Evolutionary conservation across 37 sponge, comb jelly and placozoan genomes (phyloP).

Genomic region (Geodia barretti): DNA sequence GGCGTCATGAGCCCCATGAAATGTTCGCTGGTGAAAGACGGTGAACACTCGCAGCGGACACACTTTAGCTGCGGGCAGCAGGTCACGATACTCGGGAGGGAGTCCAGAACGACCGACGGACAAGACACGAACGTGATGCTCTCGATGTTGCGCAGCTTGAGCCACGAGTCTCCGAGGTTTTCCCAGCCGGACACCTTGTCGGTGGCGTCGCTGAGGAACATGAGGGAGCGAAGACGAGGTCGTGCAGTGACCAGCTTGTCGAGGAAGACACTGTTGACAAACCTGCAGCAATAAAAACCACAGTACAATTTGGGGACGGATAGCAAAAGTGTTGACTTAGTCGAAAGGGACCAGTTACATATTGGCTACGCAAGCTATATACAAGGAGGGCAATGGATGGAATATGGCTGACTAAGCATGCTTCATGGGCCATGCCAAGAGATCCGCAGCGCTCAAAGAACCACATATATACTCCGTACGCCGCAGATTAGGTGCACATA

Average conservation of each 20-base stretch:
- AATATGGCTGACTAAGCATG: too few species aligned
- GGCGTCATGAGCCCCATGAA: background rate
- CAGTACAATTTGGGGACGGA: too few species aligned
- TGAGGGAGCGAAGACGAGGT: background rate
- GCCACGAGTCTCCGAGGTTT: constrained; percentile 1
- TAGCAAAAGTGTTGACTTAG: too few species aligned
- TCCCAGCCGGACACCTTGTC: background rate
- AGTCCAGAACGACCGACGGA: background rate
- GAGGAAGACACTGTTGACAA: background rate
- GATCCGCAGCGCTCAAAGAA: too few species aligned
- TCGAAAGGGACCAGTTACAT: too few species aligned
- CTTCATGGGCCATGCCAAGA: too few species aligned
- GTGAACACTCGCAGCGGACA: constrained; percentile 11
- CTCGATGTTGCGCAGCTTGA: background rate
- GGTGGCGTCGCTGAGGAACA: background rate
- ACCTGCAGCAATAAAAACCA: too few species aligned
- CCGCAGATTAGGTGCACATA: too few species aligned
- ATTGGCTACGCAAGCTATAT: too few species aligned
- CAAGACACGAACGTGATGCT: constrained; percentile 1
- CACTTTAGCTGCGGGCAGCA: background rate
- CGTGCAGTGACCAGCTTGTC: background rate
- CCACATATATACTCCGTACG: too few species aligned
- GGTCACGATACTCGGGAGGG: background rate
- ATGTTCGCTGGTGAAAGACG: background rate
- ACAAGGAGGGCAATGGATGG: too few species aligned